A percentile compares a stretch with the other conserved stretches of the same genome.
phyloP scores from a whole-genome alignment of 2,113 vertebrate genomes.

The Promerops cafer region DNA sequence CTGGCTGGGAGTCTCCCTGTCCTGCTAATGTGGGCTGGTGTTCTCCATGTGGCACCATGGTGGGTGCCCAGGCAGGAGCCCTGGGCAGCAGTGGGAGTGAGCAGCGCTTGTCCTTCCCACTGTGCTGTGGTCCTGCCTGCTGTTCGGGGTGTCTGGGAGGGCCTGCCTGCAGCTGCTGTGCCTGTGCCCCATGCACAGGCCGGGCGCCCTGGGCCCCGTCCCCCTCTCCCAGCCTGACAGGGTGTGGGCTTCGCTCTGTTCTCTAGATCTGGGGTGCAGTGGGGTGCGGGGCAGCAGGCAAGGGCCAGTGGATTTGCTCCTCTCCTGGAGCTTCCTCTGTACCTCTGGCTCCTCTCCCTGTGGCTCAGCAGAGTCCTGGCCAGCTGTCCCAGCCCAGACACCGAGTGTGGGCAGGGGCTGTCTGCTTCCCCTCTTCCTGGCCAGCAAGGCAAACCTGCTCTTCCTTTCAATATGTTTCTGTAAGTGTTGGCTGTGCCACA shows the following conservation, averaged over 20 bases:
- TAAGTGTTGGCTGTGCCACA: neutral
- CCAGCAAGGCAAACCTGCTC: neutral
- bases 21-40: neutral
- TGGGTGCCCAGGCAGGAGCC: neutral
- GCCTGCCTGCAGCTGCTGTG: neutral
- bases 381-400: neutral
- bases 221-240: neutral
- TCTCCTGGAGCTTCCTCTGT: neutral
- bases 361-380: neutral
- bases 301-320: neutral
- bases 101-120: neutral
- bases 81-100: neutral
- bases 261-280: neutral
- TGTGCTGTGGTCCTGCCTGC: neutral
- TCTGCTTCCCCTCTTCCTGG: neutral
- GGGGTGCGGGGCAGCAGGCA: neutral
- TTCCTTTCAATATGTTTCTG: neutral
- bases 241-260: neutral
- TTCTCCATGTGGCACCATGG: neutral
- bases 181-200: rapidly evolving
- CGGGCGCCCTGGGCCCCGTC: rapidly evolving
- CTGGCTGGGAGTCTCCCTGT: neutral
- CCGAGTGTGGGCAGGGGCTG: neutral
- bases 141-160: neutral
- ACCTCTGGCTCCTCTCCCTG: neutral